These are phyloP conservation scores for Ormyrus thymus DNA, from an alignment of 2,888 invertebrate genomes.

Conservation along the genomic window DNA sequence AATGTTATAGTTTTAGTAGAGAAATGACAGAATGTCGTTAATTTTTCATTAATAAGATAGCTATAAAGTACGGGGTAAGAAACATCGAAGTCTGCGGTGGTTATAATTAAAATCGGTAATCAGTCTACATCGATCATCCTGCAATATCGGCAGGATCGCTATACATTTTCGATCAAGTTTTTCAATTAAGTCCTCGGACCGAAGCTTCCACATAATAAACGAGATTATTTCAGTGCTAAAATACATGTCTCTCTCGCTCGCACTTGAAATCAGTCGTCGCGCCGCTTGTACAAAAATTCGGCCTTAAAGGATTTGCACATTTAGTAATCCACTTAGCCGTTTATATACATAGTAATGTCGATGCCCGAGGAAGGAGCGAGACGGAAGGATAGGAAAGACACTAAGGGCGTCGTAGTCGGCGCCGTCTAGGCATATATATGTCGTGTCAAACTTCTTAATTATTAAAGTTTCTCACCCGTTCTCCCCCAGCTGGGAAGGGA, in stretches of 20 bases:
- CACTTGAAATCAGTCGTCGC: too few species aligned
- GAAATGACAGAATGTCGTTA: too few species aligned
- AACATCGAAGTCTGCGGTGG: too few species aligned
- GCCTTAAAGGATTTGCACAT: conserved; percentile 45
- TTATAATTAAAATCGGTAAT: conserved; percentile 14
- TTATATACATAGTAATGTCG: conserved; percentile 18
- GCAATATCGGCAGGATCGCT: neutral
- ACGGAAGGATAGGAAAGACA: too few species aligned
- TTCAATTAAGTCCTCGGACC: conserved; percentile 22
- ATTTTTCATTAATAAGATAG: too few species aligned
- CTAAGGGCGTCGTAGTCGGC: neutral
- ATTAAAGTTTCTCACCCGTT: conserved; percentile 46
- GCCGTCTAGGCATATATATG: conserved; percentile 9
- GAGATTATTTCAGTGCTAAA: too few species aligned
- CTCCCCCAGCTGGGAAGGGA: neutral
- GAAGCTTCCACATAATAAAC: neutral
- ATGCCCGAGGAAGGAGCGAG: neutral
- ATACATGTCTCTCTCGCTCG: neutral
- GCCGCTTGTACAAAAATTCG: conserved; percentile 1
- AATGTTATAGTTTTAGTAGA: too few species aligned
- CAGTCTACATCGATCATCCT: conserved; percentile 18
- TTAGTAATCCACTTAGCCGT: conserved; percentile 41
- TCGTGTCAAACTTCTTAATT: conserved; percentile 54
- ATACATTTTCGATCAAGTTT: conserved; percentile 25
- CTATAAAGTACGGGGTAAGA: too few species aligned